Percentiles rank a stretch among this genome's conserved stretches.
Conservation (phyloP, 2,797 vertebrate species). For the Galagoides demidoff region DNA sequence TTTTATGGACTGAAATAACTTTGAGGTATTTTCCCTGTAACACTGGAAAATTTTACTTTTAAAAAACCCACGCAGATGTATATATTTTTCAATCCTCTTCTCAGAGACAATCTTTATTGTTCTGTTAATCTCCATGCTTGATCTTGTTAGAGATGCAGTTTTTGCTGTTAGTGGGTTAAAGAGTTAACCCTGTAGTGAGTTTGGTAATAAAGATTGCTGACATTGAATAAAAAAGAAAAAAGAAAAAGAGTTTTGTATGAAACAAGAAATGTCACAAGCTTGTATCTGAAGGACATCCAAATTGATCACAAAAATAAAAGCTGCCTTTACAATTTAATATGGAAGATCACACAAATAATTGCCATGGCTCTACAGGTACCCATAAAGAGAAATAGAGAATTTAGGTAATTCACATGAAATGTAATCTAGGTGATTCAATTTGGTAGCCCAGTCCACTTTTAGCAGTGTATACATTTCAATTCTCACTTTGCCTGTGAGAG, state of each 20-base stretch:
- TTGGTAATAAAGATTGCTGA: constrained; percentile 67
- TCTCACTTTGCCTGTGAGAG: neutral
- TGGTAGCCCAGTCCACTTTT: neutral
- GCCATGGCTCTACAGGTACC: neutral
- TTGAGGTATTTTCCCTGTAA: neutral
- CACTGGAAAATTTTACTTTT: constrained; percentile 23
- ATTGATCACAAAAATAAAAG: neutral
- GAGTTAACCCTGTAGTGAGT: neutral
- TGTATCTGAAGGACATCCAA: neutral
- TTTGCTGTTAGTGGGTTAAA: neutral
- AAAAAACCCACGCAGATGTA: neutral
- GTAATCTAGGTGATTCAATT: neutral
- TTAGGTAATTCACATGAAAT: neutral
- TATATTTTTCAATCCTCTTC: neutral
- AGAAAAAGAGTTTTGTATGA: neutral
- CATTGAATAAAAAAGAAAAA: neutral
- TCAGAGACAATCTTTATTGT: neutral
- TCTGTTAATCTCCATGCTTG: neutral
- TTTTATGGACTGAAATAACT: constrained; percentile 1
- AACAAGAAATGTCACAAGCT: neutral
- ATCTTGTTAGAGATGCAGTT: neutral
- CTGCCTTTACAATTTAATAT: neutral
- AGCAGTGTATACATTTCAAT: neutral
- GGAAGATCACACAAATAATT: neutral
- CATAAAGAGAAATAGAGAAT: constrained; percentile 6